phyloP scores from a whole-genome alignment of 1,140 invertebrate genomes.

The Bombus consobrinus region DNA sequence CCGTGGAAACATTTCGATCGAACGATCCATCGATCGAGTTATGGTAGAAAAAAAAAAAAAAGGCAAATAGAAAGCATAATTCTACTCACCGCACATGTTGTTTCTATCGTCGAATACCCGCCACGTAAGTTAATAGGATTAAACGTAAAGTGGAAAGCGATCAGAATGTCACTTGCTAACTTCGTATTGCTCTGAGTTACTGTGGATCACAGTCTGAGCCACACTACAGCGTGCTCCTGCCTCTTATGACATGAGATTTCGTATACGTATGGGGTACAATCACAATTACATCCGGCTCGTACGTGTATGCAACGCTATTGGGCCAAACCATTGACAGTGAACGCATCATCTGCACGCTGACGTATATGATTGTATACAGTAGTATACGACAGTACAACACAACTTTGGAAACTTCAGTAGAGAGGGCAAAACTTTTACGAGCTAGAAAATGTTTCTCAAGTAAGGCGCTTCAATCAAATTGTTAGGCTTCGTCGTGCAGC shows the following conservation, averaged over 20 bases:
- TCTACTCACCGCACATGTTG: constrained; percentile 66
- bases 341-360: constrained; percentile 20
- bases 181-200: constrained; percentile 12
- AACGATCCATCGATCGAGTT: neutral
- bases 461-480: no score
- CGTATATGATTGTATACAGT: no score
- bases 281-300: neutral
- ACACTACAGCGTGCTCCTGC: constrained; percentile 41
- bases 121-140: constrained; percentile 49
- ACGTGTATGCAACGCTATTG: neutral
- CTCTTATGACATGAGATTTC: constrained; percentile 58
- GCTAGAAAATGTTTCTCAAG: no score
- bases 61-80: neutral
- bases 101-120: neutral
- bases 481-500: no score
- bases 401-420: no score
- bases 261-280: constrained; percentile 17
- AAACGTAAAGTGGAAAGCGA: neutral
- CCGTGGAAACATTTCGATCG: neutral
- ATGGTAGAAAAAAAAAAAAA: neutral
- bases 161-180: constrained; percentile 24
- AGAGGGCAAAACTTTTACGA: no score
- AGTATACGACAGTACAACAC: no score
- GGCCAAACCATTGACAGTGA: constrained; percentile 34
- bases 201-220: constrained; percentile 59